Conservation (phyloP, 2,797 vertebrate species). For the Paramormyrops hopkinsi region DNA sequence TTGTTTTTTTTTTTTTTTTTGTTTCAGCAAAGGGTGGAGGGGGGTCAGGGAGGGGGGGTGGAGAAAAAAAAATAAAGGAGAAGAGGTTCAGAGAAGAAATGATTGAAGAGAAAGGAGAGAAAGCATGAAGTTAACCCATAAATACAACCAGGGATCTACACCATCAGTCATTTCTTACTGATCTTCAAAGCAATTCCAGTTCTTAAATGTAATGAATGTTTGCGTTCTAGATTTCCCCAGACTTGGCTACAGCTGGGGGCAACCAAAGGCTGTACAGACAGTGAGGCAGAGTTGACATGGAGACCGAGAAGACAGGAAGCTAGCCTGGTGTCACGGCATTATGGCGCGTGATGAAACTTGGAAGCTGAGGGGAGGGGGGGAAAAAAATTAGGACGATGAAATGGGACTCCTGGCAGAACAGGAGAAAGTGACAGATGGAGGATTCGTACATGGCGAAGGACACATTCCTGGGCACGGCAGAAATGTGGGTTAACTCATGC, state of each 20-base stretch:
- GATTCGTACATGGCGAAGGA: background rate
- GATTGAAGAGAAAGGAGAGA: conserved; percentile 28
- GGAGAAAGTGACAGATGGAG: background rate
- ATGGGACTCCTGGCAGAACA: background rate
- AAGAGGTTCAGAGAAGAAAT: conserved; percentile 26
- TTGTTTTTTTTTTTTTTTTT: conserved; percentile 26
- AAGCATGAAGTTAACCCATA: conserved; percentile 29
- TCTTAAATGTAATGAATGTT: background rate
- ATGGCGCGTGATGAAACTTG: background rate
- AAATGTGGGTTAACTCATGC: conserved; percentile 23
- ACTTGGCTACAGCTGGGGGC: background rate
- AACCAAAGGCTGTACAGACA: background rate
- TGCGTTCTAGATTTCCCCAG: background rate
- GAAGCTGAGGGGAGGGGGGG: background rate
- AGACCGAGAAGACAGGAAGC: background rate
- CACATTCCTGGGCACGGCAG: background rate
- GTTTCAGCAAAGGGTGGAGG: conserved; percentile 22
- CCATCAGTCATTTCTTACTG: background rate
- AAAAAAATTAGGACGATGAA: background rate
- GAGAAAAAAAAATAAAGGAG: background rate
- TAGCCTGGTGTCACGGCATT: background rate
- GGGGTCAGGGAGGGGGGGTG: background rate
- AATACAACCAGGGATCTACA: background rate
- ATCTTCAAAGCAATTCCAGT: background rate
- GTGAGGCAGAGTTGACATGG: background rate